Base-by-base conservation (phyloP, 2,797 vertebrate genomes). In the Scomberomorus guttatus region DNA sequence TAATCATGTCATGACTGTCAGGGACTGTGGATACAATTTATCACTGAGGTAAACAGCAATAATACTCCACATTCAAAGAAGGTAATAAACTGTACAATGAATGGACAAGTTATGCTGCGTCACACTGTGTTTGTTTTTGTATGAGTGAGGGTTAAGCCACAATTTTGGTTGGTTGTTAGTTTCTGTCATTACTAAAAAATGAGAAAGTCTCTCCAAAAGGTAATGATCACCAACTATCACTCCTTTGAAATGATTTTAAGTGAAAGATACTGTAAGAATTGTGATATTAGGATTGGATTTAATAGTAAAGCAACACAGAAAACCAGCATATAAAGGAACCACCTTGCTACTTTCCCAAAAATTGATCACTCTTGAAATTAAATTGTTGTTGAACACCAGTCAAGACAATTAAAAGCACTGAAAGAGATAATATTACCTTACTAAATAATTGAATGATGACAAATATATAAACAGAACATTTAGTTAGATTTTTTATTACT, bases 71-170 rank as follows among this genome's bases (percentile, higher is more conserved):
- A 66, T 83, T 74, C 13, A 78, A 85, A 82, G n/a, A 79, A 3
- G 34, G 82, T 56, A 88, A 88, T 90, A 89, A 90, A 93, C 55
- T 80, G 61, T 85, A 52, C 54, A 65, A 64, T 66, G 71, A 50
- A 69, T 81, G 69, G 25, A 75, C 25, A 71, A 64, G 13, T 75
- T 32, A 22, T 27, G 6, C 0, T 37, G 63, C 70, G 37, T 80
- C 22, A 24, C 55, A 27, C 1, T 13, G 39, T 50, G 1, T 46
- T 73, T 37, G 9, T 59, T 48, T 80, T 56, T 27, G 15, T 58
- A 6, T 34, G 4, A 46, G 2, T 50, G 9, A 63, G 1, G 32
- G 37, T 52, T 64, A 2, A 46, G 10, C 44, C 24, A n/a, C 7
- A 18, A 3, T 54, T 17, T 20, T 10, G 8, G 34, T 39, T 15